Evolutionary conservation across 2,113 vertebrate genomes (phyloP).

Genomic region (Penelope pileata): DNA sequence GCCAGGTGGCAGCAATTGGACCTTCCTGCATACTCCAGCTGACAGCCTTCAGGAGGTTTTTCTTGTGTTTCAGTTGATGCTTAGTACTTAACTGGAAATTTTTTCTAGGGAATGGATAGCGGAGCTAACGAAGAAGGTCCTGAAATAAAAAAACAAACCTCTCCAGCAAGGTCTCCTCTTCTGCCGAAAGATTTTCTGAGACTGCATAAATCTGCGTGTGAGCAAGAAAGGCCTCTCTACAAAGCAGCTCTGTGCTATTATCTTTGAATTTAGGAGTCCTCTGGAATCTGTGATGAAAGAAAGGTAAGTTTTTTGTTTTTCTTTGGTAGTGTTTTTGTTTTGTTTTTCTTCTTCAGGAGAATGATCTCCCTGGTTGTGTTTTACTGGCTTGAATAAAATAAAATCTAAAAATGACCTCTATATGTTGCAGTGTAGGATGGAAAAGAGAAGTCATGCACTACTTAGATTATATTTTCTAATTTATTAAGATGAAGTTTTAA

Average conservation of each 20-base stretch:
- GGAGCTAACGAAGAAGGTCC: not conserved
- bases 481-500: not conserved
- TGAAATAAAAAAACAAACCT: not conserved
- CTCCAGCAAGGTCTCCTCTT: accelerated
- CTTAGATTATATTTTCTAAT: not conserved
- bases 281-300: not conserved
- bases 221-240: not conserved
- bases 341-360: not conserved
- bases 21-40: not conserved
- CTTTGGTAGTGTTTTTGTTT: not conserved
- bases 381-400: not conserved
- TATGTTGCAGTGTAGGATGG: accelerated
- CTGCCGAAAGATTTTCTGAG: not conserved
- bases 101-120: not conserved
- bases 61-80: not conserved
- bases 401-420: not conserved
- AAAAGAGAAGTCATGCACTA: not conserved
- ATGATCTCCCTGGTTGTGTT: not conserved
- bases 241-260: not conserved
- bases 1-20: not conserved
- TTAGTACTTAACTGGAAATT: not conserved
- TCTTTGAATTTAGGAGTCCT: not conserved
- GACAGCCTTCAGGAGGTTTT: not conserved
- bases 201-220: not conserved
- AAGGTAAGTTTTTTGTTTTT: not conserved